Evolutionary conservation across 2,113 vertebrate genomes (phyloP), one percentile per base, ranked within the genome.

Genomic region (Megaptera novaeangliae): DNA sequence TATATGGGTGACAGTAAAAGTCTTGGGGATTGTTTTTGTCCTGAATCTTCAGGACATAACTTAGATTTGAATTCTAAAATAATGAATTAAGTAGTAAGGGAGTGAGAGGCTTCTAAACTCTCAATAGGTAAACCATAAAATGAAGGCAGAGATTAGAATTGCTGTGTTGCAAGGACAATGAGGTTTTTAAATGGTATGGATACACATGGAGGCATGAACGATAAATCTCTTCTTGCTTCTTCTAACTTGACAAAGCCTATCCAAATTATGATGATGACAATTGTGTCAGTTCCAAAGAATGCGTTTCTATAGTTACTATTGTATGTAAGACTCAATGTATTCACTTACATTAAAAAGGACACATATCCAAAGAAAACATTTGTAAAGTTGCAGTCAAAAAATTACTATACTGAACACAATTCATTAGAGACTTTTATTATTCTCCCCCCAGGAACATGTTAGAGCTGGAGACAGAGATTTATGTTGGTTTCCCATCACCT

Each of bases 341-440:
- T 83, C 31, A 49, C 39, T 69, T 77, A 27, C 23, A 34, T 44
- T 72, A 23, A 82, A 66, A 90, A 93, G 39, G 27, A 21, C 77
- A 57, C 27, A 64, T 44, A 88, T 46, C 31, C 88, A 96, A 84
- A 86, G 59, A 80, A 96, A 95, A 61, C 52, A 75, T 74, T 6
- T 5, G 10, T 68, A 27, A 72, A 72, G 29, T 81, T 93, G 31
- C 34, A 63, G 49, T 95, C 49, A 88, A 91, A 81, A 92, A 77
- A 77, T 69, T 49, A 68, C 20, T 46, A 44, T 44, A 41, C 17
- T 25, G n/a, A 59, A 36, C 21, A 90, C 57, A 25, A 59, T 69
- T 93, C 39, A 63, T 36, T 44, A 64, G 25, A 83, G 23, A 74
- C 8, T 39, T 78, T 36, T 49, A 69, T 34, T 52, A 49, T 52